Conservation (phyloP, 2,113 vertebrate genomes). For the Platichthys stellatus region DNA sequence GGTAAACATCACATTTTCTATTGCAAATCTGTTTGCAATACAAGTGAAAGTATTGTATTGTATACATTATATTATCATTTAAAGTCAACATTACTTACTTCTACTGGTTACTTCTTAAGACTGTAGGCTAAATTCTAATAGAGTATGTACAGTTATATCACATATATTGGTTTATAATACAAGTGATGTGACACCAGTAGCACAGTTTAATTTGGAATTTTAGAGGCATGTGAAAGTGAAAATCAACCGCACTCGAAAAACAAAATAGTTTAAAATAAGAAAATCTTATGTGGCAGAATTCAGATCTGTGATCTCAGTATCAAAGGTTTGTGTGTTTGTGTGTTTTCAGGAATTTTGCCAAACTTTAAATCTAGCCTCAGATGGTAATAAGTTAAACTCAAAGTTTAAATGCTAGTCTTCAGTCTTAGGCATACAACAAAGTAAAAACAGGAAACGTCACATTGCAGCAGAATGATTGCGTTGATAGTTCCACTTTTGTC, state of each 20-base stretch:
- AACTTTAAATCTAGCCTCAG: background rate
- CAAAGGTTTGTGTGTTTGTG: background rate
- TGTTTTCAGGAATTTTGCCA: background rate
- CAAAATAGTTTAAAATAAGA: background rate
- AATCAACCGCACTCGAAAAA: background rate
- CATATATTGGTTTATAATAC: no score
- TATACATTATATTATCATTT: no score
- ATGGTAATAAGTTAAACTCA: background rate
- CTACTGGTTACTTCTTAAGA: background rate
- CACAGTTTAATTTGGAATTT: background rate
- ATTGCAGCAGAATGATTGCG: background rate
- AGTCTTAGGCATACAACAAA: background rate
- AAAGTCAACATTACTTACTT: background rate
- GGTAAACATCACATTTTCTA: no score
- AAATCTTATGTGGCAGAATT: background rate
- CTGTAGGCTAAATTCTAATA: no score
- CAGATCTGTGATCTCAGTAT: background rate
- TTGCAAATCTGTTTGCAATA: no score
- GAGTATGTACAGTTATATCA: no score
- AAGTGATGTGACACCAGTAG: background rate
- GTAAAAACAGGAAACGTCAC: background rate
- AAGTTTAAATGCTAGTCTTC: background rate
- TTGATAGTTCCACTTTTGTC: constrained; percentile 24
- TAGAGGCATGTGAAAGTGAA: background rate
- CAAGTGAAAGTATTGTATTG: no score